These are phyloP conservation scores for Teleiodes luculella DNA, from an alignment of 2,888 invertebrate genomes.

Conservation along the genomic window DNA sequence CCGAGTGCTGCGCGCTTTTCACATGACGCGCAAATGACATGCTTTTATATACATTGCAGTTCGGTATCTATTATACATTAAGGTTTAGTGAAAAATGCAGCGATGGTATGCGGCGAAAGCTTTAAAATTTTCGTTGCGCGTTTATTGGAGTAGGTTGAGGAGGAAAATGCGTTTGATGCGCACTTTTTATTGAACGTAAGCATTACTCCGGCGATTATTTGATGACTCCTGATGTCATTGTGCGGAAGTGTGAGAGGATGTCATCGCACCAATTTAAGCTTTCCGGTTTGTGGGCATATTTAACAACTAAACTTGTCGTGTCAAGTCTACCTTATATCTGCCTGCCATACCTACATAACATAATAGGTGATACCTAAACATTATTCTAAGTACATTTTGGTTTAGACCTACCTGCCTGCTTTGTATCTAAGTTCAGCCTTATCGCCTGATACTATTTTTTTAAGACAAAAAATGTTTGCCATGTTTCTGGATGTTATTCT, in stretches of 20 bases:
- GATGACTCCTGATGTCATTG: constrained; percentile 59
- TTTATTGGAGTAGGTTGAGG: background rate
- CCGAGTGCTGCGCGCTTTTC: constrained; percentile 38
- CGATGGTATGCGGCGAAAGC: background rate
- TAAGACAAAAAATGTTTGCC: too few relatives aligned
- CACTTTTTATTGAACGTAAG: constrained; percentile 73
- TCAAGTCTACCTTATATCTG: background rate
- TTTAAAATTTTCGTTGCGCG: background rate
- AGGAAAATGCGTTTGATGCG: constrained; percentile 51
- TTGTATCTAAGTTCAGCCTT: too few relatives aligned
- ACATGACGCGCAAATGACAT: constrained; percentile 1
- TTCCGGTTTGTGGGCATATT: constrained; percentile 9
- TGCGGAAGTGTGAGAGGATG: constrained; percentile 26
- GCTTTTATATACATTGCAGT: constrained; percentile 4
- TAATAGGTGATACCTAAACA: too few relatives aligned
- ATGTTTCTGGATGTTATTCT: too few relatives aligned
- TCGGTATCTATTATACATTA: background rate
- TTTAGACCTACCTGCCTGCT: too few relatives aligned
- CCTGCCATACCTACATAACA: constrained; percentile 1
- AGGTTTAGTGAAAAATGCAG: background rate
- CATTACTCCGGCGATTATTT: constrained; percentile 73
- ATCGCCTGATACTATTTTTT: too few relatives aligned
- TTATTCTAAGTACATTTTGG: too few relatives aligned
- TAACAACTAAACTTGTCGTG: constrained; percentile 11
- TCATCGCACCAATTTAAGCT: constrained; percentile 10